Evolutionary conservation across 2,797 vertebrate genomes (phyloP).

Genomic region (Sebastes reedi): DNA sequence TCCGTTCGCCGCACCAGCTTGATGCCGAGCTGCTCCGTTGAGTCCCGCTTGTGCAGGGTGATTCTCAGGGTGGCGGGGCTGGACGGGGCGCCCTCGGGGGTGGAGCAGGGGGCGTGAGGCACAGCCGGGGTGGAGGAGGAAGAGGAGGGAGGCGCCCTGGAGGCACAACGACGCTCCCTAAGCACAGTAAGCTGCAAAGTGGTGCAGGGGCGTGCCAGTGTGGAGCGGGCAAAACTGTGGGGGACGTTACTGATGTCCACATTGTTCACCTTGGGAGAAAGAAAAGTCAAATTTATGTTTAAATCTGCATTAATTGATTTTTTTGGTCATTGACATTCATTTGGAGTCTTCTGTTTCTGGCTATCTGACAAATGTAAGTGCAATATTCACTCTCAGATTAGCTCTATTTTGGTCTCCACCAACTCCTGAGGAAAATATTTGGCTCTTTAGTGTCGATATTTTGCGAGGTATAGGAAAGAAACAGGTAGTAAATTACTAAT

Average conservation of each 20-base stretch:
- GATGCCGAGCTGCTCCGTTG: constrained; percentile 95
- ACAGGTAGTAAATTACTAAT: background rate
- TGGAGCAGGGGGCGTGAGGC: constrained; percentile 70
- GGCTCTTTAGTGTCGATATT: background rate
- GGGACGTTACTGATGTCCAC: constrained; percentile 97
- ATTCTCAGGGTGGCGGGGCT: constrained; percentile 88
- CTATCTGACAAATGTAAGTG: background rate
- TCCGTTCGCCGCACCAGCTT: constrained; percentile 96
- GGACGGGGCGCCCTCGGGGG: constrained; percentile 77
- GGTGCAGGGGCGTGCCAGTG: constrained; percentile 92
- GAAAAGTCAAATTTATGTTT: background rate
- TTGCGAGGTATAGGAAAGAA: background rate
- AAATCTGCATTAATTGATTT: background rate
- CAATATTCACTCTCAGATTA: background rate
- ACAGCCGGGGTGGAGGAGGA: constrained; percentile 78
- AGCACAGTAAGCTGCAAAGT: constrained; percentile 93
- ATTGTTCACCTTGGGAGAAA: constrained; percentile 89
- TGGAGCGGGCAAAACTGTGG: constrained; percentile 92
- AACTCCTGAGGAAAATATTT: background rate
- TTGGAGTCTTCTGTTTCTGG: background rate
- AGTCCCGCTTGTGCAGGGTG: constrained; percentile 92
- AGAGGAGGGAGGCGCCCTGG: constrained; percentile 77
- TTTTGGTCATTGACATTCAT: background rate
- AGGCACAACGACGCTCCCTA: constrained; percentile 91
- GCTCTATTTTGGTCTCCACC: background rate